Base-by-base conservation (phyloP, 1,140 invertebrate genomes). In the Solenopsis invicta region DNA sequence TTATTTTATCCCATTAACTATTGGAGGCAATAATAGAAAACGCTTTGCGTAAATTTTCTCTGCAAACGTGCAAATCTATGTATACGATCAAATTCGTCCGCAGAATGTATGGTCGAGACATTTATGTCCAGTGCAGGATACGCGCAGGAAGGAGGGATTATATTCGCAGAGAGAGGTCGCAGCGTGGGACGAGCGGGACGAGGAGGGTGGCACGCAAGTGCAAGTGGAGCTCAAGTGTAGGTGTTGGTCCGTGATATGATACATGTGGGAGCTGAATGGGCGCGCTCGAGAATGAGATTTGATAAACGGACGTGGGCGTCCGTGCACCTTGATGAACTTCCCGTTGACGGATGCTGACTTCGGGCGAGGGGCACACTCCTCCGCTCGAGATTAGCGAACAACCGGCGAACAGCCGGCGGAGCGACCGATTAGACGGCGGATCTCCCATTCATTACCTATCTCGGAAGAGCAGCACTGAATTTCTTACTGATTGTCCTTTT, bases 261-360 rank as follows among this genome's bases (percentile, higher is more conserved):
- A 71, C 52, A 59, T 81, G 78, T 71, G 78, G 66, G 50, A 45
- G 66, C 78, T 81, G 78, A 81, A 81, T 81, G 78, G 21, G 34
- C 21, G 16, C 64, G 78, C 50, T 81, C 50, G 78, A 71, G 78
- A 81, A 81, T 81, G 78, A 81, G 64, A 56, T 81, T 80, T 81
- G 64, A 81, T 81, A 81, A 71, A 29, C 37, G 54, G 48, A 81
- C 21, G 78, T 81, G 21, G 64, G 78, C 21, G 78, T 71, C 16
- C 77, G 64, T 81, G 50, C 50, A 81, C 78, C 66, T 81, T 81
- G 66, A 81, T 81, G 64, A 81, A 81, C 50, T 81, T 81, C 64
- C 78, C 52, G 37, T 13, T 45, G 16, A 21, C 66, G 66, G 78
- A 81, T 81, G 50, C 16, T 56, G n/a, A 13, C 64, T n/a, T 41